phyloP scores from a whole-genome alignment of 2,797 vertebrate genomes.

The Uromys caudimaculatus region DNA sequence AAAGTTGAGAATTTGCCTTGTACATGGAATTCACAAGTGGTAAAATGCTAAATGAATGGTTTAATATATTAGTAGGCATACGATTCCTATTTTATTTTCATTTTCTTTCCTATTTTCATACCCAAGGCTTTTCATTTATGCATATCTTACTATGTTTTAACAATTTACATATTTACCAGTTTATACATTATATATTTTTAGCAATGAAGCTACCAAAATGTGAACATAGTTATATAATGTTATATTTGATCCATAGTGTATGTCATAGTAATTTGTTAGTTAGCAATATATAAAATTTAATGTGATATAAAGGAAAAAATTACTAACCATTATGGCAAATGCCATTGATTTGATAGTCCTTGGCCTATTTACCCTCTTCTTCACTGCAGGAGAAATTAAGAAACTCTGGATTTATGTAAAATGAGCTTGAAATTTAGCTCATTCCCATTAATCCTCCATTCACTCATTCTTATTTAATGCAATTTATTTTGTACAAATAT shows the following conservation, averaged over 20 bases:
- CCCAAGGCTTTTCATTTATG: constrained; percentile 13
- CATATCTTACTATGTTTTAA: not conserved
- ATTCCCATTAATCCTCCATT: not conserved
- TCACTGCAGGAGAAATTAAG: not conserved
- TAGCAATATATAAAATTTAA: not conserved
- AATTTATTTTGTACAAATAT: not conserved
- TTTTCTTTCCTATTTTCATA: not conserved
- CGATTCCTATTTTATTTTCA: not conserved
- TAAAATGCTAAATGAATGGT: not conserved
- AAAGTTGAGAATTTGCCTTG: not conserved
- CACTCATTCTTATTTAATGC: not conserved
- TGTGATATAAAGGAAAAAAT: not conserved
- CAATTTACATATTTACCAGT: not conserved
- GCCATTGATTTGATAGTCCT: not conserved
- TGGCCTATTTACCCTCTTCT: not conserved
- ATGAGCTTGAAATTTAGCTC: not conserved
- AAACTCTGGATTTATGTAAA: not conserved
- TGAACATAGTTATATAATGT: not conserved
- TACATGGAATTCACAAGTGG: not conserved
- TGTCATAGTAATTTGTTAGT: constrained; percentile 2
- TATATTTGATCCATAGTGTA: not conserved
- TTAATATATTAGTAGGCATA: not conserved
- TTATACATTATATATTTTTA: not conserved
- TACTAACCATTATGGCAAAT: not conserved
- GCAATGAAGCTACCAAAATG: not conserved